phyloP scores from a whole-genome alignment of 2,888 invertebrate species.

The Bruchidius siliquastri region DNA sequence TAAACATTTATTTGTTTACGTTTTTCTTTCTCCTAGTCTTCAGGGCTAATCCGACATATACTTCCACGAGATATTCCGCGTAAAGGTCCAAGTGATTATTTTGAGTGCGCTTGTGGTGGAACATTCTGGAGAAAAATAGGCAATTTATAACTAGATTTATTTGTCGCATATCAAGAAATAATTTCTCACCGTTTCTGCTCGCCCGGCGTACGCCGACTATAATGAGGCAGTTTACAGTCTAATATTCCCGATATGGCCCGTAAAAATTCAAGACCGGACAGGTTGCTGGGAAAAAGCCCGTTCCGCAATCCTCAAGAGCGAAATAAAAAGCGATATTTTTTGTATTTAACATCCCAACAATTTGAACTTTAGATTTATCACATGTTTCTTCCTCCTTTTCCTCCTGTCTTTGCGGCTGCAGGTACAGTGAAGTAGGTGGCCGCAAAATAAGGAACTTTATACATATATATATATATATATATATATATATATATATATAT shows the following conservation, averaged over 20 bases:
- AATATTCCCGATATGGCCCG: slow-evolving; percentile 6
- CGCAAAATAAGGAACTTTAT: too few species aligned
- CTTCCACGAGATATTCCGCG: too few species aligned
- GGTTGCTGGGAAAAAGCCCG: slow-evolving; percentile 9
- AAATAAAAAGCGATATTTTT: slow-evolving; percentile 14
- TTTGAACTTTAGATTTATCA: not conserved
- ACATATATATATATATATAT: too few species aligned
- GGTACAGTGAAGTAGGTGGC: not conserved
- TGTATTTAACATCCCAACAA: slow-evolving; percentile 9
- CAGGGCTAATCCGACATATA: too few species aligned
- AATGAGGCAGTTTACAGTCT: slow-evolving; percentile 5
- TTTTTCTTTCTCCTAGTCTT: too few species aligned
- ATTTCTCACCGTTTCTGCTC: not conserved
- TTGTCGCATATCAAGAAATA: not conserved
- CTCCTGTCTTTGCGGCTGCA: not conserved
- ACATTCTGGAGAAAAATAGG: not conserved
- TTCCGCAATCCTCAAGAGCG: slow-evolving; percentile 13
- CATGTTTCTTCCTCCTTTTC: not conserved
- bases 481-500: too few species aligned
- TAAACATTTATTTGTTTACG: too few species aligned
- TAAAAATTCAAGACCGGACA: slow-evolving; percentile 17
- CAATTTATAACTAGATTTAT: not conserved
- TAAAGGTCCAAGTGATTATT: not conserved
- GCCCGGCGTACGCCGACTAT: not conserved
- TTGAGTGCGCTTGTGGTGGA: not conserved